phyloP scores from a whole-genome alignment of 2,797 vertebrate genomes.

The Syngnathus acus region DNA sequence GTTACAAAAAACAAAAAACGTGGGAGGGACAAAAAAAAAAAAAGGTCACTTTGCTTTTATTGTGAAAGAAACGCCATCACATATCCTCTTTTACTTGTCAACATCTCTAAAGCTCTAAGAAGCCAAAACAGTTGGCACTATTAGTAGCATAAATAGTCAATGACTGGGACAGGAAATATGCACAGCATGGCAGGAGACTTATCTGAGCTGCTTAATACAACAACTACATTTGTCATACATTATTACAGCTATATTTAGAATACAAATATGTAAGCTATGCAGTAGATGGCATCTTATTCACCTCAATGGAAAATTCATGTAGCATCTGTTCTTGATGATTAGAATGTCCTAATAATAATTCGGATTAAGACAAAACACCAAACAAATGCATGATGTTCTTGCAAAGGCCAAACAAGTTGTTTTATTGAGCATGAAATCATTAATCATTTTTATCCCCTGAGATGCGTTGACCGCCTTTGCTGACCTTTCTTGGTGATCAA shows the following conservation, averaged over 20 bases:
- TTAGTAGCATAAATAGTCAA: conserved; percentile 7
- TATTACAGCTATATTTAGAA: not conserved
- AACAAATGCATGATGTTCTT: conserved; percentile 10
- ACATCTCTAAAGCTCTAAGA: not conserved
- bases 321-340: not conserved
- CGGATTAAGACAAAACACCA: not conserved
- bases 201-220: not conserved
- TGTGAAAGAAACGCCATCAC: conserved; percentile 16
- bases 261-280: not conserved
- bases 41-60: conserved; percentile 16
- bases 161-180: conserved; percentile 1
- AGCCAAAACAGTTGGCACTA: conserved; percentile 1
- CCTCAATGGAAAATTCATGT: not conserved
- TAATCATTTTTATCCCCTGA: conserved; percentile 1
- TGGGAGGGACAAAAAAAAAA: not conserved
- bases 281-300: not conserved
- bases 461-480: not conserved
- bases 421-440: conserved; percentile 2
- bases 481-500: not conserved
- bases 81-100: not conserved
- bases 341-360: not conserved
- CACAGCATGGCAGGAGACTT: conserved; percentile 6
- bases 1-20: no score
- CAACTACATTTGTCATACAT: not conserved
- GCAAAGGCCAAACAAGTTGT: conserved; percentile 17